These are phyloP conservation scores for Vanacampus margaritifer DNA, from an alignment of 2,113 vertebrate species.

Conservation along the genomic window DNA sequence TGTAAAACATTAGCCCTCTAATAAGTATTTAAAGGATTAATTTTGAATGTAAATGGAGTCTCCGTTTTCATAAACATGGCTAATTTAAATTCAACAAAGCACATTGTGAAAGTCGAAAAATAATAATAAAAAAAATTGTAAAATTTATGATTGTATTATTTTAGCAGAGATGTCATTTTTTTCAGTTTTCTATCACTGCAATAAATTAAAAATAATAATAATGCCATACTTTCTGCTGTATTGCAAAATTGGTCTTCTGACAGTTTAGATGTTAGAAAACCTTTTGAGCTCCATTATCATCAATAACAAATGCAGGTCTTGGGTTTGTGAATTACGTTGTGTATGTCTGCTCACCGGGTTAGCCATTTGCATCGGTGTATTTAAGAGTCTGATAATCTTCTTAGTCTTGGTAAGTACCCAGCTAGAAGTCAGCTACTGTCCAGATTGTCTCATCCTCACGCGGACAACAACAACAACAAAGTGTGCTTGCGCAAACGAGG, in stretches of 20 bases:
- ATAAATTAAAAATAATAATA: neutral
- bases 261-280: neutral
- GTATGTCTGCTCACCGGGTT: constrained; percentile 36
- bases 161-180: neutral
- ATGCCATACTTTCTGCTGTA: no score
- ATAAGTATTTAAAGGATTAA: no score
- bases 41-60: no score
- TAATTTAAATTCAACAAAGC: no score
- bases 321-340: constrained; percentile 42
- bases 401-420: constrained; percentile 77
- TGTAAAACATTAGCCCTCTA: no score
- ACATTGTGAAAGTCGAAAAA: no score
- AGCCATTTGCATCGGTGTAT: constrained; percentile 72
- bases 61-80: no score
- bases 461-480: constrained; percentile 70
- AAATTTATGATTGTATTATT: no score
- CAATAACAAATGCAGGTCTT: constrained; percentile 6
- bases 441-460: constrained; percentile 77
- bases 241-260: neutral
- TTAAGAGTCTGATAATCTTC: constrained; percentile 84
- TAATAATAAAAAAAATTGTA: no score
- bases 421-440: constrained; percentile 72
- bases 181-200: neutral
- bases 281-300: neutral
- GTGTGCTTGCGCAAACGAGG: constrained; percentile 48